Percentiles rank a stretch among this genome's conserved stretches.
phyloP scores from a whole-genome alignment of 2,113 vertebrate genomes.

The Anser cygnoides region DNA sequence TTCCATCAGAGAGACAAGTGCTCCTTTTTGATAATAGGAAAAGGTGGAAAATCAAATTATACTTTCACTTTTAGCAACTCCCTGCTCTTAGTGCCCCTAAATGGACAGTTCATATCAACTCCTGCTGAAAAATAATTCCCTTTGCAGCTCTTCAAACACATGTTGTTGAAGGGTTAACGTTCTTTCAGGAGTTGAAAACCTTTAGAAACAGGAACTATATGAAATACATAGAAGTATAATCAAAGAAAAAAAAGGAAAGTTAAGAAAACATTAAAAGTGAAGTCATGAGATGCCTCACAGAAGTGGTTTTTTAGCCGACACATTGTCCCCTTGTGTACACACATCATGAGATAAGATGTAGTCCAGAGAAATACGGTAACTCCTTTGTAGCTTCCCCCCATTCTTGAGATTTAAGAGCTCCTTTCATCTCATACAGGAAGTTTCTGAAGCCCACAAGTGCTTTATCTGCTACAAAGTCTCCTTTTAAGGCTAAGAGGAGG shows the following conservation, averaged over 20 bases:
- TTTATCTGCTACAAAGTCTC: background rate
- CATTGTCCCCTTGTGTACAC: background rate
- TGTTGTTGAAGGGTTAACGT: background rate
- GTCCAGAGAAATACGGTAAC: background rate
- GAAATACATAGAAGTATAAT: background rate
- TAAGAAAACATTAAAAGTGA: background rate
- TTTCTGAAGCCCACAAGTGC: background rate
- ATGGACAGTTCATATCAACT: background rate
- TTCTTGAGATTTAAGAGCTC: background rate
- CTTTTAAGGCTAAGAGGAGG: background rate
- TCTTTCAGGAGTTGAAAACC: background rate
- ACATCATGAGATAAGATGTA: background rate
- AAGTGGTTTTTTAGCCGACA: background rate
- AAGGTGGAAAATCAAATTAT: background rate
- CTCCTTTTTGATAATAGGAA: background rate
- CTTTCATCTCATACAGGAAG: background rate
- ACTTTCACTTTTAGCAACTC: background rate
- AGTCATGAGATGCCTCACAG: background rate
- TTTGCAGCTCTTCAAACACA: background rate
- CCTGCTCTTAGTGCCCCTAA: fast-evolving
- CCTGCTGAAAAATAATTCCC: background rate
- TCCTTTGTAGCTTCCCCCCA: background rate
- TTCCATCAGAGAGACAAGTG: background rate
- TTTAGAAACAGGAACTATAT: background rate
- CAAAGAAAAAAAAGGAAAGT: background rate